These are phyloP conservation scores for Crax fasciolata DNA, from an alignment of 2,797 vertebrate species.

Conservation along the genomic window DNA sequence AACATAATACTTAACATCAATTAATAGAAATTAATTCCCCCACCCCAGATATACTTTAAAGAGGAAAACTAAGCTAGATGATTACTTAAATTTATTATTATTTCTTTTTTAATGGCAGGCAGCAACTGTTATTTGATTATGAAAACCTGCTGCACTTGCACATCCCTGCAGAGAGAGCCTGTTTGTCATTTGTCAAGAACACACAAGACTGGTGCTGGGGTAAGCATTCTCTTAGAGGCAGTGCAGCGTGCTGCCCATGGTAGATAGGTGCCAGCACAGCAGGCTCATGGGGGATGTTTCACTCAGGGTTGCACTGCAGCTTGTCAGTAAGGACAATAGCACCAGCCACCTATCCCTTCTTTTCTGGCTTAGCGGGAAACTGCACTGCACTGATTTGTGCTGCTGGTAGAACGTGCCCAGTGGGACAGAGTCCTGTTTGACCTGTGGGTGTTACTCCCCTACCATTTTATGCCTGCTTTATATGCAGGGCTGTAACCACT, in stretches of 20 bases:
- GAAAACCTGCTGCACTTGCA: not conserved
- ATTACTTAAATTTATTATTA: not conserved
- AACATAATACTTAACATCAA: not conserved
- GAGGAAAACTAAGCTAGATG: not conserved
- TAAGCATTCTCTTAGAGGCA: not conserved
- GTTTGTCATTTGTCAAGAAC: not conserved
- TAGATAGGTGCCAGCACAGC: fast-evolving
- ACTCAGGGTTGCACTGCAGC: not conserved
- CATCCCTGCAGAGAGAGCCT: not conserved
- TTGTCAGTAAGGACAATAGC: not conserved
- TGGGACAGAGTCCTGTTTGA: not conserved
- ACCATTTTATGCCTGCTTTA: fast-evolving
- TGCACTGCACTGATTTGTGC: not conserved
- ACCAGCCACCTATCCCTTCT: not conserved
- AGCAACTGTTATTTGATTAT: not conserved
- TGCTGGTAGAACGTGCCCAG: not conserved
- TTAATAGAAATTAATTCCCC: not conserved
- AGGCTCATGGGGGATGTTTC: not conserved
- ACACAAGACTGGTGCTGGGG: not conserved
- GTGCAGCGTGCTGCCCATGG: not conserved
- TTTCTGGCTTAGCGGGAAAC: not conserved
- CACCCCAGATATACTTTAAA: not conserved
- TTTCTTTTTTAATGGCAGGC: not conserved
- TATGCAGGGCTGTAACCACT: not conserved
- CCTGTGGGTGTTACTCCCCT: not conserved